Base-by-base conservation (phyloP, 2,797 vertebrate species). In the Menidia menidia region DNA sequence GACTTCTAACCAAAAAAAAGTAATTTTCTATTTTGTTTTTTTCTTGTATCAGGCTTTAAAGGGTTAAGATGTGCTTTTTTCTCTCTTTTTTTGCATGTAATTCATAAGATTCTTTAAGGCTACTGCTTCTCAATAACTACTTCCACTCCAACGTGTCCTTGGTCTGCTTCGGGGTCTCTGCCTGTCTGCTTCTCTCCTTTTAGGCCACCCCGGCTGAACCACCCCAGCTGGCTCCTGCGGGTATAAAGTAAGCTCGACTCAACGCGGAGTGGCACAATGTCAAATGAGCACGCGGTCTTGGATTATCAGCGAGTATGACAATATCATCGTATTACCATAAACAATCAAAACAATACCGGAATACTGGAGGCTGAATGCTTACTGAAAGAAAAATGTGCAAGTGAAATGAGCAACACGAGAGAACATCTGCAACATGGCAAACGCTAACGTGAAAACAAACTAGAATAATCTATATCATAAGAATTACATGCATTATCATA, bases 401-500 rank as follows among this genome's bases (percentile, higher is more conserved):
- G 6, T 64, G 15, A 14, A 45, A 39, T 53, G 50, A 64, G 19
- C 33, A 4, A 54, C 10, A 39, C 44, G 14, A 61, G 25, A 53
- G 14, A 59, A 39, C 45, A 55, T 11, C 12, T 25, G 5, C 1
- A 33, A 39, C 14, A 53, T n/a, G 6, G 6, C 30, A 19, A 39
- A 45, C 8, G 4, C 4, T 32, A 41, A 48, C 11, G 19, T 55
- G 13, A 59, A 53, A 47, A 55, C 18, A 62, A 44, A 54, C 56
- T 18, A 14, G 25, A 44, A 9, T 78, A 68, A 80, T 80, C 47
- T 72, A 57, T 4, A 32, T 62, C 55, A 65, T 50, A 71, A 60
- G 57, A 58, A 71, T 67, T 63, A 47, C 66, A 64, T 67, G 80
- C 78, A 42, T 39, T 4, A 2, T 25, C 25, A 25, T 25, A 88